These are phyloP conservation scores for Ranitomeya imitator DNA, from an alignment of 2,113 vertebrate species.

Conservation along the genomic window DNA sequence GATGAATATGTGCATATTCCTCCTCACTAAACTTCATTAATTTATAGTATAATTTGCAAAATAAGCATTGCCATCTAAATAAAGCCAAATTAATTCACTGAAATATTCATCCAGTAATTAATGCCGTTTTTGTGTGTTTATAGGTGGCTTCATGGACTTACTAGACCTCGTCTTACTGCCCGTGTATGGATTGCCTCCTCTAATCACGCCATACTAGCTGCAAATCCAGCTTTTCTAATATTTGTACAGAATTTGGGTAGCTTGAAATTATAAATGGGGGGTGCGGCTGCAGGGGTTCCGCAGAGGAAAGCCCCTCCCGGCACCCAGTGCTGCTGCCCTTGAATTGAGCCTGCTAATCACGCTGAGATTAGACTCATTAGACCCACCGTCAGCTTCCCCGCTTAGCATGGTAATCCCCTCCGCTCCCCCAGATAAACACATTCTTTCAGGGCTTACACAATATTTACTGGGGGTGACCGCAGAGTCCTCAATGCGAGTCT, in stretches of 20 bases:
- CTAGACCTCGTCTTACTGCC: background rate
- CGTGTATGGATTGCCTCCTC: background rate
- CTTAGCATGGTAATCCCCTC: conserved; percentile 54
- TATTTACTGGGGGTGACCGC: conserved; percentile 44
- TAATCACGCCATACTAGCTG: background rate
- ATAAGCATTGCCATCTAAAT: background rate
- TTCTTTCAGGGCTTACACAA: conserved; percentile 52
- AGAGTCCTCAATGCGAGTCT: conserved; percentile 45
- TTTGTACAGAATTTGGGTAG: background rate
- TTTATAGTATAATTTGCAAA: background rate
- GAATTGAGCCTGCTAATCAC: conserved; percentile 55
- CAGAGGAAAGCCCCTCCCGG: conserved; percentile 50
- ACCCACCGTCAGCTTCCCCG: conserved; percentile 48
- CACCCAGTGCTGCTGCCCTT: conserved; percentile 43
- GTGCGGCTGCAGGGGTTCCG: conserved; percentile 51
- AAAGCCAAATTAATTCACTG: no score
- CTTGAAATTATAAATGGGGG: background rate
- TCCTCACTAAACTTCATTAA: background rate
- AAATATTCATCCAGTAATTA: no score
- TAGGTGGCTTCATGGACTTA: no score
- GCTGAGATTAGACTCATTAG: conserved; percentile 53
- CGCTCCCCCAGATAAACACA: conserved; percentile 55
- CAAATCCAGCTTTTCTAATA: background rate
- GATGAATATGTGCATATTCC: no score
- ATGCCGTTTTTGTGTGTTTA: no score